Percentiles rank a stretch among this genome's conserved stretches.
Evolutionary conservation across 2,888 invertebrate genomes (phyloP).

Genomic region (Pheosia gnoma): DNA sequence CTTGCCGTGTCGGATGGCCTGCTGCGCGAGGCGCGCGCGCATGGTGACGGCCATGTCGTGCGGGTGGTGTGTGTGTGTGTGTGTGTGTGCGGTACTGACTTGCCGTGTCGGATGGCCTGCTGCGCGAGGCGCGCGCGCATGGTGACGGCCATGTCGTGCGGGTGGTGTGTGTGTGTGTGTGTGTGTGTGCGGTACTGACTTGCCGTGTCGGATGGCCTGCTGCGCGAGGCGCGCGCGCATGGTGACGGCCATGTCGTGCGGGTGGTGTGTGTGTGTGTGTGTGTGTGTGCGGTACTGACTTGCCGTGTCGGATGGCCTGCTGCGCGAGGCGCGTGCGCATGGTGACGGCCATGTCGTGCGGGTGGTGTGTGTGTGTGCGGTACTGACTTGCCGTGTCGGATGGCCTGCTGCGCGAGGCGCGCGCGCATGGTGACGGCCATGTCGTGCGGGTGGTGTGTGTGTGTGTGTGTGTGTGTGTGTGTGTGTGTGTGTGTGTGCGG

Average conservation of each 20-base stretch:
- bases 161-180: background rate
- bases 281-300: too few relatives aligned
- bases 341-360: too few relatives aligned
- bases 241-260: conserved; percentile 97
- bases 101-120: too few relatives aligned
- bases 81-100: too few relatives aligned
- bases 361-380: background rate
- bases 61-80: conserved; percentile 73
- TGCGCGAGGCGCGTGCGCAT: too few relatives aligned
- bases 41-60: conserved; percentile 97
- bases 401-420: conserved; percentile 91
- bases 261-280: conserved; percentile 57
- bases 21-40: conserved; percentile 92
- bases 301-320: too few relatives aligned
- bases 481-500: too few relatives aligned
- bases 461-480: too few relatives aligned
- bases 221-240: conserved; percentile 94
- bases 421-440: conserved; percentile 97
- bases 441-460: too few relatives aligned
- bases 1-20: conserved; percentile 90
- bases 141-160: too few relatives aligned
- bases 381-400: conserved; percentile 87
- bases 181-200: conserved; percentile 52
- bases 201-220: conserved; percentile 91
- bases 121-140: too few relatives aligned